phyloP scores from a whole-genome alignment of 53 echinoderm and acorn worm species.

The Holothuria leucospilota region DNA sequence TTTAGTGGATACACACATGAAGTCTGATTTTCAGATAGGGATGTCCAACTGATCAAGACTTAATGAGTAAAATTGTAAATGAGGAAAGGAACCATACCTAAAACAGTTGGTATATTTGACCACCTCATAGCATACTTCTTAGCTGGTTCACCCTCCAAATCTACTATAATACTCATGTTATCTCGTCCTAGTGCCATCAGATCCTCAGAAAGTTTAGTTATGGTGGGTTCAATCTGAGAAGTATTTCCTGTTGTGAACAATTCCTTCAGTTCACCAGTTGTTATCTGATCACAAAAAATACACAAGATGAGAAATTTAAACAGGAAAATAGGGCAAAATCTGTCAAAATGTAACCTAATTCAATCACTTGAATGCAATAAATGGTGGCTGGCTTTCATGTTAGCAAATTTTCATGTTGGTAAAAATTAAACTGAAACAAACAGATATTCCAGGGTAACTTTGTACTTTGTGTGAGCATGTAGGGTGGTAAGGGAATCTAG shows the following conservation, averaged over 20 bases:
- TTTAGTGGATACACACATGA: too few species aligned
- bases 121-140: slow-evolving; percentile 99
- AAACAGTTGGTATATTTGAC: slow-evolving; percentile 85
- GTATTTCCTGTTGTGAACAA: slow-evolving; percentile 95
- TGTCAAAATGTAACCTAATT: background rate
- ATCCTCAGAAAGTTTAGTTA: slow-evolving; percentile 86
- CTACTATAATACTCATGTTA: slow-evolving; percentile 97
- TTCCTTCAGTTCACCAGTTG: slow-evolving; percentile 88
- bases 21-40: too few species aligned
- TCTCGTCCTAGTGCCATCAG: slow-evolving; percentile 90
- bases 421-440: too few species aligned
- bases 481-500: too few species aligned
- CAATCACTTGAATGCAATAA: too few species aligned
- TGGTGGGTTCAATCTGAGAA: slow-evolving; percentile 90
- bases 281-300: slow-evolving; percentile 52
- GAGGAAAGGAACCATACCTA: slow-evolving; percentile 64
- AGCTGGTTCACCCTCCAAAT: slow-evolving; percentile 93
- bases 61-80: too few species aligned
- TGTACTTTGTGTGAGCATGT: too few species aligned
- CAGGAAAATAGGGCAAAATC: background rate
- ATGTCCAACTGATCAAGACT: too few species aligned
- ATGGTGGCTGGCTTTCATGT: too few species aligned
- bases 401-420: too few species aligned
- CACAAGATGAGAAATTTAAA: slow-evolving; percentile 24
- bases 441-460: too few species aligned